Evolutionary conservation across 1,140 invertebrate species (phyloP).

Genomic region (Penaeus japonicus): DNA sequence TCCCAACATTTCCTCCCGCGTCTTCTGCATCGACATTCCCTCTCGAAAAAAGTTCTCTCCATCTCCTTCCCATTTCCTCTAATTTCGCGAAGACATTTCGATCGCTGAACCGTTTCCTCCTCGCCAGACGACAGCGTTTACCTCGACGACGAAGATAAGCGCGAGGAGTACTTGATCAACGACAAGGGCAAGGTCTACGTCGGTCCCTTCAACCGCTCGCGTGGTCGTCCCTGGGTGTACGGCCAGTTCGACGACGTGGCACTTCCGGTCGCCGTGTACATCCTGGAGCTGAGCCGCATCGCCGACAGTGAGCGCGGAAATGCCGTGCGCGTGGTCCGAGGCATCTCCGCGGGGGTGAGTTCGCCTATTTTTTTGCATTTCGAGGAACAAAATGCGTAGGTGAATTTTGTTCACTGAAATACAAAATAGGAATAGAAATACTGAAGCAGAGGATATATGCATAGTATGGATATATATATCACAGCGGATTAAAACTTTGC

Average conservation of each 20-base stretch:
- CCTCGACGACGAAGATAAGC: conserved; percentile 71
- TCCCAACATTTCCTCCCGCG: too few species aligned
- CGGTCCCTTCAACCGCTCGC: conserved; percentile 73
- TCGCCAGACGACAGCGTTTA: conserved; percentile 72
- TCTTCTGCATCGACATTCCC: too few species aligned
- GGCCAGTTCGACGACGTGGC: conserved; percentile 78
- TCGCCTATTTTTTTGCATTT: not conserved
- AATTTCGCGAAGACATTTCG: not conserved
- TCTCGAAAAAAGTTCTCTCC: not conserved
- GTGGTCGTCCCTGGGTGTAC: conserved; percentile 77
- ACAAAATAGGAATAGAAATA: too few species aligned
- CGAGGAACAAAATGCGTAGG: too few species aligned
- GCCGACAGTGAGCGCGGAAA: conserved; percentile 75
- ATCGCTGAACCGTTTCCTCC: not conserved
- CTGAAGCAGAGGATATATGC: too few species aligned
- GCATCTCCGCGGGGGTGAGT: conserved; percentile 76
- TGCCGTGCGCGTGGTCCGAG: conserved; percentile 75
- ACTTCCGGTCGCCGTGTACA: conserved; percentile 72
- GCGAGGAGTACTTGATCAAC: conserved; percentile 77
- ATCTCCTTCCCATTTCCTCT: not conserved
- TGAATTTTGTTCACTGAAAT: too few species aligned
- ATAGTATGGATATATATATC: too few species aligned
- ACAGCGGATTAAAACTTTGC: too few species aligned
- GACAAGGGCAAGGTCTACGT: conserved; percentile 81
- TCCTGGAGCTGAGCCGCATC: conserved; percentile 71